A percentile compares a stretch with the other conserved stretches of the same genome.
Evolutionary conservation across 2,888 invertebrate species (phyloP).

Genomic region (Leptopilina myrica): DNA sequence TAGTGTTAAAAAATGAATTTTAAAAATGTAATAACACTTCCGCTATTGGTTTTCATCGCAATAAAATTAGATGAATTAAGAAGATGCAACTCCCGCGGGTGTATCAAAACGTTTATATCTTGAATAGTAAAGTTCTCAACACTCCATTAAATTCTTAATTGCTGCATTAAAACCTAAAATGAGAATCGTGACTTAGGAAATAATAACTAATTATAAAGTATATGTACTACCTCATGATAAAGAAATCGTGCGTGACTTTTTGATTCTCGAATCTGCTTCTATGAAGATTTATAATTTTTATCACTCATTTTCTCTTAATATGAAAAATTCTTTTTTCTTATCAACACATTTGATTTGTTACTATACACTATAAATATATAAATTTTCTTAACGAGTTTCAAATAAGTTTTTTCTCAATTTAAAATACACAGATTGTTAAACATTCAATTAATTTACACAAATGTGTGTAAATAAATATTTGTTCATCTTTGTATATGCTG

Average conservation of each 20-base stretch:
- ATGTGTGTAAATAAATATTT: neutral
- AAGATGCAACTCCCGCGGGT: slow-evolving; percentile 11
- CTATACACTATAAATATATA: neutral
- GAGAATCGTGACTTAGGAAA: slow-evolving; percentile 32
- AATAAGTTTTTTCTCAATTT: neutral
- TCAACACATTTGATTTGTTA: neutral
- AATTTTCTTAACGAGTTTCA: neutral
- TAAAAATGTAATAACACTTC: slow-evolving; percentile 13
- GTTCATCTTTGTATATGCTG: neutral
- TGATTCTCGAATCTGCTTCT: neutral
- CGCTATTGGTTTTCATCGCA: neutral
- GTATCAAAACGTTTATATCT: slow-evolving; percentile 11
- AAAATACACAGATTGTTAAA: no score
- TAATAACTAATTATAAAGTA: slow-evolving; percentile 7
- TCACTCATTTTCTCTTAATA: neutral
- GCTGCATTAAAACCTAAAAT: slow-evolving; percentile 33
- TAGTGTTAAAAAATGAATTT: neutral
- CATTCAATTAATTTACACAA: neutral
- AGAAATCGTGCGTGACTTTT: slow-evolving; percentile 4
- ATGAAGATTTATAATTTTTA: neutral
- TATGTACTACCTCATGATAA: neutral
- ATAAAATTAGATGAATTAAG: slow-evolving; percentile 9
- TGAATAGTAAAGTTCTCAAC: slow-evolving; percentile 24
- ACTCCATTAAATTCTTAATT: slow-evolving; percentile 37
- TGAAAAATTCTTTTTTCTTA: neutral